Percentiles rank a stretch among this genome's conserved stretches.
phyloP scores from a whole-genome alignment of 2,113 vertebrate species.

The Canis aureus region DNA sequence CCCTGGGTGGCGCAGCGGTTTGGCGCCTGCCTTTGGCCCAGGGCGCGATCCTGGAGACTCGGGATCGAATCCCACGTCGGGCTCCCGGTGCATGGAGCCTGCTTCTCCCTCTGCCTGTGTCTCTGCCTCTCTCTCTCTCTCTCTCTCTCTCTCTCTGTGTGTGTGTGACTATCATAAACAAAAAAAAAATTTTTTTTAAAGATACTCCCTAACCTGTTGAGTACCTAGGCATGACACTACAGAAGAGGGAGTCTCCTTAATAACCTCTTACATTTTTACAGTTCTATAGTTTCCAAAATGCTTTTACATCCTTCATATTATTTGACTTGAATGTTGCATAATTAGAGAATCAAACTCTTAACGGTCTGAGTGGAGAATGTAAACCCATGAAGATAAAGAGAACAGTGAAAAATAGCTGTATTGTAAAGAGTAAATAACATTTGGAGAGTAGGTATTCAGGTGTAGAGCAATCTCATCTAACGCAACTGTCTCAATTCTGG shows the following conservation, averaged over 20 bases:
- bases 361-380: conserved; percentile 19
- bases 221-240: background rate
- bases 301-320: conserved; percentile 35
- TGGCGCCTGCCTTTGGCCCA: no score
- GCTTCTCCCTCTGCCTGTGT: no score
- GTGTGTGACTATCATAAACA: no score
- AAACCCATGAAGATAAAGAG: conserved; percentile 59
- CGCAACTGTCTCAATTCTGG: conserved; percentile 63
- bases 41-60: no score
- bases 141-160: no score
- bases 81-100: no score
- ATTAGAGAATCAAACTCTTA: conserved; percentile 63
- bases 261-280: conserved; percentile 31
- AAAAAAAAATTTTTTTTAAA: background rate
- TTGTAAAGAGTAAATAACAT: conserved; percentile 64
- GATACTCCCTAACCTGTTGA: background rate
- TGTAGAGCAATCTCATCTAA: conserved; percentile 58
- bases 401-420: conserved; percentile 46
- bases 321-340: conserved; percentile 61
- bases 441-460: conserved; percentile 1
- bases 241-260: background rate
- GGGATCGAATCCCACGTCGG: no score
- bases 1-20: no score
- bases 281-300: background rate
- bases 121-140: no score